Percentiles rank a stretch among this genome's conserved stretches.
phyloP scores from a whole-genome alignment of 2,113 vertebrate genomes.

The Phylloscopus whistleri region DNA sequence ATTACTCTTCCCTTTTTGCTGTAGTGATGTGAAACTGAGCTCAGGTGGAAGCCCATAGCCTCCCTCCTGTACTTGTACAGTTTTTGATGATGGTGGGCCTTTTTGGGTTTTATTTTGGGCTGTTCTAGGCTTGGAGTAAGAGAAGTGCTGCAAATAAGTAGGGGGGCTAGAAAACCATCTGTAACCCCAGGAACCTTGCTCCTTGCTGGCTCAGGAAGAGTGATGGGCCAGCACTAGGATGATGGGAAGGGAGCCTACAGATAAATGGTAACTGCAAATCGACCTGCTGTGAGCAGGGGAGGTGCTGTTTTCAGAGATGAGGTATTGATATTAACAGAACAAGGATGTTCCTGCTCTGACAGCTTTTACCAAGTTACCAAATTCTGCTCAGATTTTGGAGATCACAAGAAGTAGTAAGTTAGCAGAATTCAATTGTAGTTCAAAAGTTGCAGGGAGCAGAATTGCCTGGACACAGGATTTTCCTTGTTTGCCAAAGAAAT shows the following conservation, averaged over 20 bases:
- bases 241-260: neutral
- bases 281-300: neutral
- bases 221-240: neutral
- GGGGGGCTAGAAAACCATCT: neutral
- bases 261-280: neutral
- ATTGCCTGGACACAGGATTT: neutral
- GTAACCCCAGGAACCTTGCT: neutral
- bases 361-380: neutral
- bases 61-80: neutral
- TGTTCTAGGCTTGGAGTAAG: neutral
- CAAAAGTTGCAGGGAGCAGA: neutral
- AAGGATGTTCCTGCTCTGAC: neutral
- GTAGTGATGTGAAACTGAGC: neutral
- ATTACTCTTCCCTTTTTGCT: neutral
- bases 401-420: neutral
- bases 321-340: neutral
- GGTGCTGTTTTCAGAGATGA: neutral
- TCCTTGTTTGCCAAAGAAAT: neutral
- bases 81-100: neutral
- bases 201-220: neutral
- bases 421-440: neutral
- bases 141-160: neutral
- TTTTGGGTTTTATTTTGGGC: neutral
- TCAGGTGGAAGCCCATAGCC: neutral
- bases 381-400: neutral